Conservation (phyloP, 2,888 invertebrate genomes). For the Lordiphosa fenestrarum region DNA sequence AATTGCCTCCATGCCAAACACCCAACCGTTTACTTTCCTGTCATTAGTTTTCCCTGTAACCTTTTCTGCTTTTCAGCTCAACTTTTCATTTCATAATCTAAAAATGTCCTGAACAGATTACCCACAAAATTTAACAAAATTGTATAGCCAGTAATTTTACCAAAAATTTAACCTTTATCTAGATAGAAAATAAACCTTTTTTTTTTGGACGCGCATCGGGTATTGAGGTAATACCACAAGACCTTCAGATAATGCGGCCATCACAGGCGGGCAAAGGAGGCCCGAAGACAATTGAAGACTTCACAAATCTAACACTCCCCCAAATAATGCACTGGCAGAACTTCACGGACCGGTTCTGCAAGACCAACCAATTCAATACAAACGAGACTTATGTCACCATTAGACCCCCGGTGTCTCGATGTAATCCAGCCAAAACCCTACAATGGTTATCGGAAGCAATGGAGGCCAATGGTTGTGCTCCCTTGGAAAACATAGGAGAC, state of each 20-base stretch:
- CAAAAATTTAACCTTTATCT: too few relatives aligned
- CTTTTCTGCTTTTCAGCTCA: too few relatives aligned
- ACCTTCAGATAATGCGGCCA: background rate
- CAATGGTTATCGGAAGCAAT: slow-evolving; percentile 40
- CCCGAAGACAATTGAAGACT: background rate
- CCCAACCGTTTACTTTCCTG: too few relatives aligned
- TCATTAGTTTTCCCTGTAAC: too few relatives aligned
- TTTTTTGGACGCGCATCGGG: slow-evolving; percentile 27
- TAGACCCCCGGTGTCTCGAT: slow-evolving; percentile 44
- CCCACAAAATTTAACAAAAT: slow-evolving; percentile 11
- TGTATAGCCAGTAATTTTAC: too few relatives aligned
- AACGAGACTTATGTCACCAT: slow-evolving; percentile 46
- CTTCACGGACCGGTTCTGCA: slow-evolving; percentile 49
- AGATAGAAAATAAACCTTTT: background rate
- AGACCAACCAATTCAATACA: slow-evolving; percentile 10
- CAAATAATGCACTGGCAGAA: slow-evolving; percentile 48
- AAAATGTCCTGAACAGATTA: too few relatives aligned
- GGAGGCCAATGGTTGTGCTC: slow-evolving; percentile 32
- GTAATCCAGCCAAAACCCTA: slow-evolving; percentile 22
- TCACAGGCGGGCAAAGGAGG: too few relatives aligned
- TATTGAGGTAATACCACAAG: background rate
- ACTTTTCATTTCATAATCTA: too few relatives aligned
- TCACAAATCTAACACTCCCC: slow-evolving; percentile 21
- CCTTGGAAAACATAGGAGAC: slow-evolving; percentile 2
- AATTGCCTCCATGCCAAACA: too few relatives aligned